Conservation (phyloP, 92 coral and sea anemone species). For the Blastomussa wellsi region DNA sequence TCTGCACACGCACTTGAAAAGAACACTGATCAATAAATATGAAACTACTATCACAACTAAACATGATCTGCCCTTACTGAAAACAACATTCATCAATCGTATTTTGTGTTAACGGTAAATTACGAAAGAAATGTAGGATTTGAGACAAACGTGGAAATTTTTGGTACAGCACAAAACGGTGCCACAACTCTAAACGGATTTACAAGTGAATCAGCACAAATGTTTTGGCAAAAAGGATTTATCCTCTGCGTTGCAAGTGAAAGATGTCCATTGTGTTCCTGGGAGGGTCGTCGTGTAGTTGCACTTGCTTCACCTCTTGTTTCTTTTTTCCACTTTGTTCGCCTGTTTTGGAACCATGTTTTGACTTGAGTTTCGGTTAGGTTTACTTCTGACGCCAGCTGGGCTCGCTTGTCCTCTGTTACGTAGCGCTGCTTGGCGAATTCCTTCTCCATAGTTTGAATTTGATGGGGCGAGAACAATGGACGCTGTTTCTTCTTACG, state of each 20-base stretch:
- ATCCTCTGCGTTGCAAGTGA: not conserved
- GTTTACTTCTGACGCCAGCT: constrained; percentile 54
- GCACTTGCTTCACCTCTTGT: constrained; percentile 43
- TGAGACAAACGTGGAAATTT: not conserved
- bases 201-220: not conserved
- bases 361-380: constrained; percentile 63
- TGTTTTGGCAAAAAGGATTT: constrained; percentile 12
- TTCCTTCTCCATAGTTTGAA: constrained; percentile 60
- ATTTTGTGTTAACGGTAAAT: not conserved
- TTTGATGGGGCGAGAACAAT: constrained; percentile 57
- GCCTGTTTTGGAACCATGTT: constrained; percentile 62
- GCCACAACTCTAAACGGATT: constrained; percentile 8
- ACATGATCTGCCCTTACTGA: not conserved
- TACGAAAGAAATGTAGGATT: not conserved
- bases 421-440: constrained; percentile 49
- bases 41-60: not conserved
- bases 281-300: not conserved
- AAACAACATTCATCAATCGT: not conserved
- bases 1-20: not conserved
- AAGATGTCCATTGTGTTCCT: constrained; percentile 3
- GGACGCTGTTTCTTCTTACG: constrained; percentile 58
- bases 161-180: not conserved
- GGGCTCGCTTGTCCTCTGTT: constrained; percentile 54
- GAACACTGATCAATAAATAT: not conserved
- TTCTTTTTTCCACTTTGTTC: constrained; percentile 65